These are phyloP conservation scores for Laodelphax striatellus DNA, from an alignment of 1,140 invertebrate species.

Conservation along the genomic window DNA sequence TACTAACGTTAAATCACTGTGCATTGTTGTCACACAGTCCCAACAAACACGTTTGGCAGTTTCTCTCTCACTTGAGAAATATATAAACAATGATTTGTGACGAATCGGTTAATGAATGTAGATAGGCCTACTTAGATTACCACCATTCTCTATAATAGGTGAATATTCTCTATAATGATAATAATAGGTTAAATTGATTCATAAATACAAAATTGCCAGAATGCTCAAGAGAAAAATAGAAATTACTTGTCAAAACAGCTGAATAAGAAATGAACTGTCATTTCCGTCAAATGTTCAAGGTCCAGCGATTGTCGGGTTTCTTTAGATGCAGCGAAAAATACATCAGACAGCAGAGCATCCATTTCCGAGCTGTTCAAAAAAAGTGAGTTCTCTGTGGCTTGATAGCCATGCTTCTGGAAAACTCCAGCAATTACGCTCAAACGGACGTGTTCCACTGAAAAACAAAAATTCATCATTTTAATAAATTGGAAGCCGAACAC, in stretches of 20 bases:
- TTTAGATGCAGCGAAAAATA: slow-evolving; percentile 49
- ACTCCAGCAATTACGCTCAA: slow-evolving; percentile 39
- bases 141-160: too few species aligned
- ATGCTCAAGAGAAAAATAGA: too few species aligned
- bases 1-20: too few species aligned
- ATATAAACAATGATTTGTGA: too few species aligned
- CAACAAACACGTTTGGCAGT: too few species aligned
- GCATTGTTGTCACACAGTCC: too few species aligned
- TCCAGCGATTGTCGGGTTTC: slow-evolving; percentile 38
- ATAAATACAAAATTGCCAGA: too few species aligned
- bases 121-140: too few species aligned
- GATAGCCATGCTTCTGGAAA: slow-evolving; percentile 48
- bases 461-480: slow-evolving; percentile 26
- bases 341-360: slow-evolving; percentile 46
- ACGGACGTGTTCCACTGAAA: slow-evolving; percentile 44
- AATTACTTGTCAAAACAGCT: slow-evolving; percentile 50
- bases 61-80: too few species aligned
- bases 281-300: slow-evolving; percentile 41
- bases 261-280: slow-evolving; percentile 46
- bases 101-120: too few species aligned
- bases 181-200: too few species aligned
- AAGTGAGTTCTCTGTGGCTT: slow-evolving; percentile 42
- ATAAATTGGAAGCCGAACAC: not conserved
- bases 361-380: slow-evolving; percentile 43
- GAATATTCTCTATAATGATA: too few species aligned